Evolutionary conservation across 2,113 vertebrate species (phyloP).

Genomic region (Grammomys dolichurus): DNA sequence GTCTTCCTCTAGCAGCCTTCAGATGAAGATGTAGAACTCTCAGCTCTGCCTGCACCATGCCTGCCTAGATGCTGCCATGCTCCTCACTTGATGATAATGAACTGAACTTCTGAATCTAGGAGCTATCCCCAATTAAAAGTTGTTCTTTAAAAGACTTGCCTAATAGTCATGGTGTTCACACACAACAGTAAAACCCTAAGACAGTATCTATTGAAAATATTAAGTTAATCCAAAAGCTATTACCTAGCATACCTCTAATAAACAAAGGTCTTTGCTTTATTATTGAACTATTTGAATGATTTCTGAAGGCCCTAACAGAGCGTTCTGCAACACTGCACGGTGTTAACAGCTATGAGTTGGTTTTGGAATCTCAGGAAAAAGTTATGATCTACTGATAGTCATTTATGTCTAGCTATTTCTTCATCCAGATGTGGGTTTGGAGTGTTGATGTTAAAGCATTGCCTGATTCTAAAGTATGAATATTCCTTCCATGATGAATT

Average conservation of each 20-base stretch:
- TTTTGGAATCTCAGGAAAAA: slow-evolving; percentile 92
- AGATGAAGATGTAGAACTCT: too few species aligned
- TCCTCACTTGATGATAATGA: too few species aligned
- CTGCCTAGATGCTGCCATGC: too few species aligned
- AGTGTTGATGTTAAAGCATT: background rate
- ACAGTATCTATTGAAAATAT: slow-evolving; percentile 88
- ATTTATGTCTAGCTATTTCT: background rate
- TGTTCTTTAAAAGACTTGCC: too few species aligned
- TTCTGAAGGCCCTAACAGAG: slow-evolving; percentile 91
- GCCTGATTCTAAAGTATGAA: background rate
- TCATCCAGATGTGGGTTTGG: rapidly evolving
- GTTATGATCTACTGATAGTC: slow-evolving; percentile 81
- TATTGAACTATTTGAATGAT: rapidly evolving
- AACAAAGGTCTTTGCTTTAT: slow-evolving; percentile 63
- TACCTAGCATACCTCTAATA: slow-evolving; percentile 91
- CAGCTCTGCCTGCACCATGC: too few species aligned
- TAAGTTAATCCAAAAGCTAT: slow-evolving; percentile 92
- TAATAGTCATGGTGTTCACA: too few species aligned
- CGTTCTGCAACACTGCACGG: slow-evolving; percentile 90
- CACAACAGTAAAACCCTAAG: too few species aligned
- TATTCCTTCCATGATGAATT: background rate
- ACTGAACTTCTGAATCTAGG: too few species aligned
- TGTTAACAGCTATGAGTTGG: slow-evolving; percentile 80
- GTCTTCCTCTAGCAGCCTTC: too few species aligned
- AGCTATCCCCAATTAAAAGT: too few species aligned